Evolutionary conservation across 2,888 invertebrate genomes (phyloP), one percentile per base, ranked within the genome.

Genomic region (Folsomia manolachei): DNA sequence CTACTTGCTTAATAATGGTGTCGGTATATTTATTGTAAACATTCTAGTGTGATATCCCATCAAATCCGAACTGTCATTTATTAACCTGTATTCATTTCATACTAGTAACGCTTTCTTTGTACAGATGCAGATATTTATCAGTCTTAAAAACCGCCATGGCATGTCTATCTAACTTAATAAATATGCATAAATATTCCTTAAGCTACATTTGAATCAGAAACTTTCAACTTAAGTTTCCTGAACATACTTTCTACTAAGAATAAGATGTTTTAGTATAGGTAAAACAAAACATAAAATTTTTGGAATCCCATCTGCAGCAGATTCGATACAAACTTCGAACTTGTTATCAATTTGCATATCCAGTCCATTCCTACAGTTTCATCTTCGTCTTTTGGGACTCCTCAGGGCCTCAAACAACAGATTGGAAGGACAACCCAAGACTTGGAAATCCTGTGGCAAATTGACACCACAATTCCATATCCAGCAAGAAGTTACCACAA

Each of bases 311-410:
- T 72, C 62, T 63, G 78, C 78, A 7, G 79, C 77, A 0, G 74
- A 73, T 52, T 76, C 71, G 23, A 78, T 65, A 51, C 79, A 79
- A 0, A 73, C 74, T 68, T 79, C 79, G 53, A 79, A 64, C 23
- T 79, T 79, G 39, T 39, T 39, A 53, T 74, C 70, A 72, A 79
- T 72, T 27, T 71, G 71, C 9, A 63, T 71, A 51, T 79, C 78
- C n/a, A 78, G 78, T 1, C 63, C 69, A 7, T 69, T 2, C 79
- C 78, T 1, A 79, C 25, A 79, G 71, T 27, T 70, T 71, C 51
- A 72, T 73, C 26, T 78, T 79, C 0, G 73, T 76, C 67, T 75
- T 74, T 9, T 63, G 61, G 25, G 72, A 63, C 79, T 76, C 78
- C 11, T 60, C 73, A 51, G 51, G 51, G 18, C 18, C 51, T 11